Conservation (phyloP, 1,140 invertebrate species). For the Littorina saxatilis region DNA sequence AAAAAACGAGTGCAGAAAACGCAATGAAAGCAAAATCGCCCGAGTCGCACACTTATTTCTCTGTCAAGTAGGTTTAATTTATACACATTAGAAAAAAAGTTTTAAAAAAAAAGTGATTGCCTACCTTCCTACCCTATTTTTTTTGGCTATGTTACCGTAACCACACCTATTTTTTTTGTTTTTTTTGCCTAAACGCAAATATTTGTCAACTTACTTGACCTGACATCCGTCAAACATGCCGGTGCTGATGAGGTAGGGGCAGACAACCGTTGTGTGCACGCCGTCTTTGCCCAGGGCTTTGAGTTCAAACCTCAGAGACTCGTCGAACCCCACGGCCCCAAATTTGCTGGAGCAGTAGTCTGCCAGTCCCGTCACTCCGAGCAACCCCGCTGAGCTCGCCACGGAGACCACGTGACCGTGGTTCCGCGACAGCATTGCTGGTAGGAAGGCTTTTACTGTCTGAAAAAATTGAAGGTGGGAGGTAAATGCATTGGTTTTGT, state of each 20-base stretch:
- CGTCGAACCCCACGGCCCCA: conserved; percentile 92
- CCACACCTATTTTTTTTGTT: too few relatives aligned
- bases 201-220: too few relatives aligned
- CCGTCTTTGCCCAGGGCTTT: conserved; percentile 75
- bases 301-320: conserved; percentile 79
- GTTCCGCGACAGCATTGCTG: conserved; percentile 86
- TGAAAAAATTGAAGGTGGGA: conserved; percentile 60
- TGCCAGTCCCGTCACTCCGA: conserved; percentile 82
- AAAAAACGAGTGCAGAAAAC: too few relatives aligned
- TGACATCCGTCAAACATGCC: conserved; percentile 96
- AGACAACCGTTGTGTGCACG: conserved; percentile 92
- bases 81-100: too few relatives aligned
- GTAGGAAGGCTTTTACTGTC: conserved; percentile 84
- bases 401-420: conserved; percentile 97
- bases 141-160: too few relatives aligned
- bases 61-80: too few relatives aligned
- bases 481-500: background rate
- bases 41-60: too few relatives aligned
- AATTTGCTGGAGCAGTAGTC: conserved; percentile 98
- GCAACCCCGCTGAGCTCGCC: conserved; percentile 91
- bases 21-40: too few relatives aligned
- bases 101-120: too few relatives aligned
- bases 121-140: too few relatives aligned
- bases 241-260: conserved; percentile 96
- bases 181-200: too few relatives aligned